These are phyloP conservation scores for Napeogenes sylphis DNA, from an alignment of 2,888 invertebrate genomes.

Conservation along the genomic window DNA sequence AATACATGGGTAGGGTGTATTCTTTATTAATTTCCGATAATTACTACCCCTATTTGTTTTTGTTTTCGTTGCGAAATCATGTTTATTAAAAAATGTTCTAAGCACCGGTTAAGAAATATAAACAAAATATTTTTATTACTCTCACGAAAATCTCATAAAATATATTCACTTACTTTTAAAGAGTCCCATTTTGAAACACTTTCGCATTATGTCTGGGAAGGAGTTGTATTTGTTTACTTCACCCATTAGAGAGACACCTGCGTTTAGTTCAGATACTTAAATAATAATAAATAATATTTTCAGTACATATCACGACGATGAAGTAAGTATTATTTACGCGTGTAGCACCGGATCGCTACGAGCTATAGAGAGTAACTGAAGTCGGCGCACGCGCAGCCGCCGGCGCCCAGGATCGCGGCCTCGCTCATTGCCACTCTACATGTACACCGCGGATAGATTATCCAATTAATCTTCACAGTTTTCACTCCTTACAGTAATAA, in stretches of 20 bases:
- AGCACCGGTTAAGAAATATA: too few relatives aligned
- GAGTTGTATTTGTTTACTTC: constrained; percentile 52
- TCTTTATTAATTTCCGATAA: too few relatives aligned
- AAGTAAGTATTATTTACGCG: constrained; percentile 33
- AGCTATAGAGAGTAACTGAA: constrained; percentile 57
- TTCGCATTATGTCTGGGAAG: constrained; percentile 65
- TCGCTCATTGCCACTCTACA: constrained; percentile 61
- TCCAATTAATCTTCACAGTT: constrained; percentile 16
- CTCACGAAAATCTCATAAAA: background rate
- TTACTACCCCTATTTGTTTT: too few relatives aligned
- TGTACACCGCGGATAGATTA: constrained; percentile 40
- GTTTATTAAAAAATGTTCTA: too few relatives aligned
- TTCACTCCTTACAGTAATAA: background rate
- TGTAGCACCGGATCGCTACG: constrained; percentile 58
- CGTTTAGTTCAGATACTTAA: constrained; percentile 6
- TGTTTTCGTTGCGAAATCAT: too few relatives aligned
- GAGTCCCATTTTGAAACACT: constrained; percentile 73
- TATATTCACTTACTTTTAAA: constrained; percentile 64
- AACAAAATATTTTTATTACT: background rate
- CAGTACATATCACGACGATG: constrained; percentile 26
- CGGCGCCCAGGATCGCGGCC: constrained; percentile 36
- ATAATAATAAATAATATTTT: background rate
- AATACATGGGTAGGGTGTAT: too few relatives aligned
- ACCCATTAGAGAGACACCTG: constrained; percentile 41
- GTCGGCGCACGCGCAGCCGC: constrained; percentile 39